Percentiles rank a stretch among this genome's conserved stretches.
Conservation (phyloP, 1,140 invertebrate species). For the Akabosia matsudoensis region DNA sequence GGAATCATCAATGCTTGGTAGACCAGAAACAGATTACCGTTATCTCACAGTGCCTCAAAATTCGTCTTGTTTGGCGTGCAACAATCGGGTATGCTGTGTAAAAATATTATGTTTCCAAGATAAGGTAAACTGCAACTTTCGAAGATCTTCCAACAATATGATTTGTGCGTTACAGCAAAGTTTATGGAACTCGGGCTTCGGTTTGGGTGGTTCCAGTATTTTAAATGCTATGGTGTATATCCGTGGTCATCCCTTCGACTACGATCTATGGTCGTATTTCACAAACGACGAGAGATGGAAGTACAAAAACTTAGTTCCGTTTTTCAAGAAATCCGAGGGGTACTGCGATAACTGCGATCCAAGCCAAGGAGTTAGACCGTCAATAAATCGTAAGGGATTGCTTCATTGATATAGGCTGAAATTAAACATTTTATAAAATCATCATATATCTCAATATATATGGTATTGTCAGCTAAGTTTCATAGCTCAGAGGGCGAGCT, state of each 20-base stretch:
- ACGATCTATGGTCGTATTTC: not conserved
- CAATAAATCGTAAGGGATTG: not conserved
- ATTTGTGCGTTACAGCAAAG: constrained; percentile 18
- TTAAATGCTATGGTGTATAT: constrained; percentile 9
- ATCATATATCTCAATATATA: no score
- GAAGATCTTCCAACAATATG: not conserved
- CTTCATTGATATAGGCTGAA: not conserved
- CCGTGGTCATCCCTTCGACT: constrained; percentile 3
- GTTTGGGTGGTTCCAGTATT: not conserved
- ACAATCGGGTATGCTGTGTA: constrained; percentile 25
- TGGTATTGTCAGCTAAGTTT: constrained; percentile 5
- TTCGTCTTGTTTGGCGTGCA: not conserved
- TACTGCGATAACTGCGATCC: constrained; percentile 9
- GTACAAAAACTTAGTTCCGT: not conserved
- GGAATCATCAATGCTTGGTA: not conserved
- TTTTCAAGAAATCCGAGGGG: not conserved
- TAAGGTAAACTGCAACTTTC: not conserved
- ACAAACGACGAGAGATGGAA: constrained; percentile 17
- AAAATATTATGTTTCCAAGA: no score
- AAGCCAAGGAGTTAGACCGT: not conserved
- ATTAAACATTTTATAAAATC: no score
- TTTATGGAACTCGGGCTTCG: not conserved
- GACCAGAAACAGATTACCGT: not conserved
- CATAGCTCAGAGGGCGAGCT: not conserved
- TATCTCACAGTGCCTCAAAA: constrained; percentile 6